Evolutionary conservation across 2,113 vertebrate species (phyloP).

Genomic region (Oreochromis tanganicae): DNA sequence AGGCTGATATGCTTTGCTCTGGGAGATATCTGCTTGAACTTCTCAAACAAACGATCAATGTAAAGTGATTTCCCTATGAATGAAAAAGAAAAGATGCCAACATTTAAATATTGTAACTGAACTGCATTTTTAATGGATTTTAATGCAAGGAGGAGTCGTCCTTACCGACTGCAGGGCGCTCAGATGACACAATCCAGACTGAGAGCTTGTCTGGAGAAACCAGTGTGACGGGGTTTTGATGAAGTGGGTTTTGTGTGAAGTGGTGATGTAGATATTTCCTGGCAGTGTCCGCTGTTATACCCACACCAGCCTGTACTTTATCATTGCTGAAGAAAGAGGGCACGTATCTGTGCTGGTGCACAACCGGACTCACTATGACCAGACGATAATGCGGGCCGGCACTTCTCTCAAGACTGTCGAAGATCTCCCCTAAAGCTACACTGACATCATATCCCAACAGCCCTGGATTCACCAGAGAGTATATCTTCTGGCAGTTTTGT

Average conservation of each 20-base stretch:
- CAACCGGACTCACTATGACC: slow-evolving; percentile 64
- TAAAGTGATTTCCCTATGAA: slow-evolving; percentile 72
- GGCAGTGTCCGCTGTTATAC: neutral
- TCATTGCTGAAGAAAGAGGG: slow-evolving; percentile 71
- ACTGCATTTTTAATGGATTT: neutral
- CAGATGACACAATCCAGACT: slow-evolving; percentile 69
- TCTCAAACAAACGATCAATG: slow-evolving; percentile 64
- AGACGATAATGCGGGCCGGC: slow-evolving; percentile 56
- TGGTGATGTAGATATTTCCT: slow-evolving; percentile 63
- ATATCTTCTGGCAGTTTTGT: slow-evolving; percentile 62
- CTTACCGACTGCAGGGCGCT: slow-evolving; percentile 73
- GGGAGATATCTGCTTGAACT: slow-evolving; percentile 19
- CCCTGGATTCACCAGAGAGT: slow-evolving; percentile 69
- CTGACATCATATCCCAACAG: slow-evolving; percentile 72
- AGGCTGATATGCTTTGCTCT: slow-evolving; percentile 43
- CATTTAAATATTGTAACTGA: neutral
- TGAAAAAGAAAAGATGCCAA: neutral
- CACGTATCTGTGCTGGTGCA: slow-evolving; percentile 69
- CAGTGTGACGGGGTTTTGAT: neutral
- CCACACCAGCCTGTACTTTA: slow-evolving; percentile 60
- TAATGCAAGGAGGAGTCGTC: fast-evolving
- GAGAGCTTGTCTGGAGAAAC: slow-evolving; percentile 64
- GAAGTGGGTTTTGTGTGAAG: slow-evolving; percentile 10
- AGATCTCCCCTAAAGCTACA: slow-evolving; percentile 58
- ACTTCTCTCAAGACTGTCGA: slow-evolving; percentile 55